Base-by-base conservation (phyloP, 2,113 vertebrate genomes). In the Dipodomys stephensi region DNA sequence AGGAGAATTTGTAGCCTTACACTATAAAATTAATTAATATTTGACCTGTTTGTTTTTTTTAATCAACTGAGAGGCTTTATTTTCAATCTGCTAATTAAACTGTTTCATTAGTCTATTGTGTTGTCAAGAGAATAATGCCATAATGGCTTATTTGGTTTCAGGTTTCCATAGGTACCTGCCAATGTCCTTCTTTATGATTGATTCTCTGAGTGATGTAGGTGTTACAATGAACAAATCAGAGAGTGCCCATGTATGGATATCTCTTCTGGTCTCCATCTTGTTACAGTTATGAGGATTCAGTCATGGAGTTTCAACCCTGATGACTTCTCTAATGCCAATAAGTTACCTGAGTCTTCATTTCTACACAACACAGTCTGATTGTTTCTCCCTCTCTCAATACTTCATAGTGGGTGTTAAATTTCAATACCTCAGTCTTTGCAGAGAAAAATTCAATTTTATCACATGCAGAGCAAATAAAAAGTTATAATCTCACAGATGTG, bases 391-490 rank as follows among this genome's bases (percentile, higher is more conserved):
- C 9, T 73, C 23, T 62, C 25, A 60, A 20, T 69, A 85, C 1
- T 4, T 25, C 6, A 77, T 6, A 85, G 4, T 32, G 1, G 1
- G 4, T 11, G 69, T 79, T 79, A 71, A 71, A 92, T 71, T 79
- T 62, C 19, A 72, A 71, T 6, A 62, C 23, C 13, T 27, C 22
- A n/a, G 19, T 18, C 10, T 44, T 85, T 64, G 16, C 6, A 2
- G 13, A 9, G n/a, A 81, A 18, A 81, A 1, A 13, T 23, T 73
- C 18, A 57, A 30, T 30, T 15, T 7, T 28, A 60, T 76, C 15
- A 9, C 30, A 88, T 92, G 92, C 88, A 84, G 72, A 91, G 88
- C 88, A 83, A 93, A 20, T 20, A 60, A 94, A 92, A 90, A 27
- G 2, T 87, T 92, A 87, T 65, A 20, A 85, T 94, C 22, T 86